Conservation (phyloP, 1,140 invertebrate species). For the Drosophila chauvacae region DNA sequence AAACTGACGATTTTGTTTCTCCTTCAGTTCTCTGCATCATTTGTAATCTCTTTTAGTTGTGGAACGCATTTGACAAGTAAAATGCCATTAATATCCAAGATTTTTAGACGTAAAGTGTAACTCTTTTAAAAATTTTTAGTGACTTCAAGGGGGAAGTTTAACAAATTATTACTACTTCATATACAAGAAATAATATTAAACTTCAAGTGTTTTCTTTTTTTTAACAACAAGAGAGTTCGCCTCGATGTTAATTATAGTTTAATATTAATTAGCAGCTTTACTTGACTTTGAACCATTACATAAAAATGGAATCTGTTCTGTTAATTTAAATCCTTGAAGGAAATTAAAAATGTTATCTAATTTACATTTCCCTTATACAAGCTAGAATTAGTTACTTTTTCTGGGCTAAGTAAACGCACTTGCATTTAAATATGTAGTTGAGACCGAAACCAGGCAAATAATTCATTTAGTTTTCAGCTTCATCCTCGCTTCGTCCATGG, state of each 20-base stretch:
- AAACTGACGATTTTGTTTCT: constrained; percentile 20
- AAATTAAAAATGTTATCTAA: not conserved
- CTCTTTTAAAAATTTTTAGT: not conserved
- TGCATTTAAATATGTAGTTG: constrained; percentile 12
- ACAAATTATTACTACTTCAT: not conserved
- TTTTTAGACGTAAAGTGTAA: not conserved
- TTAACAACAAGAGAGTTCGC: no score
- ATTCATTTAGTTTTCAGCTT: constrained; percentile 51
- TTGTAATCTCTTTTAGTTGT: constrained; percentile 49
- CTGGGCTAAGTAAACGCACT: not conserved
- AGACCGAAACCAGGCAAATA: constrained; percentile 19
- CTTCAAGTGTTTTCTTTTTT: not conserved
- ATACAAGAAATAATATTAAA: not conserved
- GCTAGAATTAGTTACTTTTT: not conserved
- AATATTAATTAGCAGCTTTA: not conserved
- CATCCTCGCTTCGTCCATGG: constrained; percentile 15
- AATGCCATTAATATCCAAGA: constrained; percentile 44
- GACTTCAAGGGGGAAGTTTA: no score
- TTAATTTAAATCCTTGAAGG: no score
- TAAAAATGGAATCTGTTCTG: not conserved
- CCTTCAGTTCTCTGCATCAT: constrained; percentile 32
- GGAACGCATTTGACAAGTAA: constrained; percentile 48
- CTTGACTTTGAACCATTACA: not conserved
- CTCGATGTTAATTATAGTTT: not conserved
- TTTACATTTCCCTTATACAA: not conserved